Evolutionary conservation across 2,113 vertebrate species (phyloP), one percentile per base, ranked within the genome.

Genomic region (Rhadina sibilatrix): DNA sequence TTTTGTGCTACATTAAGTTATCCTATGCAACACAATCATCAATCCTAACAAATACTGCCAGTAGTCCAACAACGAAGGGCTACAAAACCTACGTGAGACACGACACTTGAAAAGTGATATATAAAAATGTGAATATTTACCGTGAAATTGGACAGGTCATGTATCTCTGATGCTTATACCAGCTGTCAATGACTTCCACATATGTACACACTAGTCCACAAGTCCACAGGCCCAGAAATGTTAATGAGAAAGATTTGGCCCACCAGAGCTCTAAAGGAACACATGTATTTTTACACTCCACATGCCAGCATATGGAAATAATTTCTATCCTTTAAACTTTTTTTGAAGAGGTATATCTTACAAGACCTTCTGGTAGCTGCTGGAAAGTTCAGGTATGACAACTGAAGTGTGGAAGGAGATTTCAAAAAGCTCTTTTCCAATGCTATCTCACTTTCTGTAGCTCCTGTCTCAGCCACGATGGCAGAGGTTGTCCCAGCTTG

Each of bases 401-500:
- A 64, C 24, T 80, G 44, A 86, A 60, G 46, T 24, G 38, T 37
- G 49, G 77, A 87, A 70, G 68, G 44, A 87, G 72, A 83, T 88
- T 84, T 85, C 47, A 38, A 66, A 91, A 77, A 54, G 64, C 37
- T 86, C 37, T 94, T 68, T 66, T 81, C 85, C 86, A 80, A 42
- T 94, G 98, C 98, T 98, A 98, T 98, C 99, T 99, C 96, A 99
- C 98, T 98, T 99, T 99, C 98, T 99, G 99, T 21, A 99, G 98
- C 94, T 99, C 99, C 94, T 99, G 99, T 96, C 99, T 98, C 46
- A 99, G 98, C 99, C 99, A 99, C 1, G 99, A 98, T 12, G 99
- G 99, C 85, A 99, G 97, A 7, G 99, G 99, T 95, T 99, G 99
- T 82, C 99, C 99, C 87, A 99, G 89, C 83, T 98, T 98, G 97